phyloP scores from a whole-genome alignment of 2,797 vertebrate genomes.

The Enteromius fasciolatus region DNA sequence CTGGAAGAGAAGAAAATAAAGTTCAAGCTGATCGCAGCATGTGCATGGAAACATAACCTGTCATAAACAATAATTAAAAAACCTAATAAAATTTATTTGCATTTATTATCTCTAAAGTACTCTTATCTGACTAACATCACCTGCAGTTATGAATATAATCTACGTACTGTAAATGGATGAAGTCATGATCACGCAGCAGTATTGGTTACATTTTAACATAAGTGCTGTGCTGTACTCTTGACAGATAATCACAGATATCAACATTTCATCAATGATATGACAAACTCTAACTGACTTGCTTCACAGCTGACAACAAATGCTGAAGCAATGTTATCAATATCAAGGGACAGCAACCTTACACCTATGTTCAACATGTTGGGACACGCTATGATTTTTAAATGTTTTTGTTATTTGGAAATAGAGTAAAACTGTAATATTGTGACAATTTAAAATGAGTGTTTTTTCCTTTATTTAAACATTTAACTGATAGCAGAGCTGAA shows the following conservation, averaged over 20 bases:
- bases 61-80: not conserved
- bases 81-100: not conserved
- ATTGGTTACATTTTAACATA: constrained; percentile 8
- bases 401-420: not conserved
- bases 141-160: not conserved
- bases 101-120: not conserved
- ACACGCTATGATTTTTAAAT: no score
- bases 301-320: not conserved
- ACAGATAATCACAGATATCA: constrained; percentile 26
- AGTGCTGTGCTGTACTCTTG: not conserved
- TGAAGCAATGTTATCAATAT: not conserved
- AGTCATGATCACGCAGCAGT: not conserved
- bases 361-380: no score
- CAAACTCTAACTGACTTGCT: not conserved
- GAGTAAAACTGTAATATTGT: not conserved
- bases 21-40: not conserved
- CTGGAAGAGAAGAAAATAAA: constrained; percentile 69
- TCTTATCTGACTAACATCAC: not conserved
- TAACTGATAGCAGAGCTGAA: not conserved
- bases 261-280: constrained; percentile 1
- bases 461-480: not conserved
- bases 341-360: not conserved
- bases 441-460: not conserved
- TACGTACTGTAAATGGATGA: no score
- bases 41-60: not conserved